Evolutionary conservation across 1,140 invertebrate genomes (phyloP), one percentile per base, ranked within the genome.

Genomic region (Sogatella furcifera): DNA sequence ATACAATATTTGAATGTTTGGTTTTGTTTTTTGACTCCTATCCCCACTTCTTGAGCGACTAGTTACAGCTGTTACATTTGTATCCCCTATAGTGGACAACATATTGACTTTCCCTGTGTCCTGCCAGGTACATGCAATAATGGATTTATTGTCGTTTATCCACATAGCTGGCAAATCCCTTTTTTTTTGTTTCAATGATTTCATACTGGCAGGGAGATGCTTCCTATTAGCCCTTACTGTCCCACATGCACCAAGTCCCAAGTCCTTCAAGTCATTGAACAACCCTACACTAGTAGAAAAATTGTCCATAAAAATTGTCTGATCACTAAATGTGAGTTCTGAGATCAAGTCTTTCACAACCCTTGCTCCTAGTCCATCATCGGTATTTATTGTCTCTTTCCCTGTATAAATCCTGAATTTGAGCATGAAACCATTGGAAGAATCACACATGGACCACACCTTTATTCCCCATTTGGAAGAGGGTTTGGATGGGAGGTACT

Each of bases 401-500:
- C 62, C 64, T 14, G 62, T 65, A 34, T 64, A 61, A 24, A 65
- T 57, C 13, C 61, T 14, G 56, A 65, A 65, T 42, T 64, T 42
- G 19, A 52, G 28, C 24, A 44, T 46, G 44, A 43, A 65, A 24
- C 58, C 59, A 24, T 52, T 52, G 17, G 53, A 46, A n/a, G 15
- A 15, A 46, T 65, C 59, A 28, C 54, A 17, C 19, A 22, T 17
- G 15, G 55, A 60, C 63, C 63, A 65, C 21, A 67, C 54, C 34
- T 67, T 66, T 24, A 58, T 61, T 1, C 66, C 66, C 22, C 66
- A 14, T 61, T 64, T 67, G 19, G 58, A 28, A 19, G 13, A 52
- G 28, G 62, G 62, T 63, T 74, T 74, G 17, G 62, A 66, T 15
- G 71, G 67, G 41, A 73, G 71, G 61, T 75, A 76, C 59, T 74